Conservation (phyloP, 2,113 vertebrate species). For the Corythaixoides concolor region DNA sequence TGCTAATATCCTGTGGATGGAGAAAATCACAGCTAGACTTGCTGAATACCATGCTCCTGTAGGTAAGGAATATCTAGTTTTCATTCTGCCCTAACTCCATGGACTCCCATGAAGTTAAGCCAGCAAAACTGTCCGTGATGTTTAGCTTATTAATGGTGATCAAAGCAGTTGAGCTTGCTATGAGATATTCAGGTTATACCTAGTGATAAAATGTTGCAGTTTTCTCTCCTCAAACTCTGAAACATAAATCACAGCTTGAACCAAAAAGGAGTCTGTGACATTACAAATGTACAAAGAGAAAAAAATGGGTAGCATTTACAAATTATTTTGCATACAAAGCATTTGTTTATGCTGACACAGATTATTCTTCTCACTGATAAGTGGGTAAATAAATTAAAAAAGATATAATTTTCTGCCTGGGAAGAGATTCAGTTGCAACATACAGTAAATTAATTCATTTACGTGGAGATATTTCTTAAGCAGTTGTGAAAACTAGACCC, state of each 20-base stretch:
- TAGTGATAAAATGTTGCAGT: not conserved
- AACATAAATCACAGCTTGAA: not conserved
- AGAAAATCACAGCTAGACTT: not conserved
- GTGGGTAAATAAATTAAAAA: not conserved
- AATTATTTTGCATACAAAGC: not conserved
- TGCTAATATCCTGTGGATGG: not conserved
- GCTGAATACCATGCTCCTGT: not conserved
- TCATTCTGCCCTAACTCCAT: not conserved
- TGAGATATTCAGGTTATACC: not conserved
- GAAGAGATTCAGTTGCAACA: not conserved
- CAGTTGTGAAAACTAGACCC: not conserved
- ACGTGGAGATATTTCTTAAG: not conserved
- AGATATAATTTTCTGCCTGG: not conserved
- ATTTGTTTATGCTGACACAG: slow-evolving; percentile 2
- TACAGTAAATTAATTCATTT: not conserved
- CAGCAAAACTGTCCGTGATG: not conserved
- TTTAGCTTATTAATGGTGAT: not conserved
- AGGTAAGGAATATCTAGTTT: not conserved
- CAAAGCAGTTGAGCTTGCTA: not conserved
- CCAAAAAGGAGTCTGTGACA: not conserved
- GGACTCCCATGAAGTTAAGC: not conserved
- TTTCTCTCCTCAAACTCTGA: not conserved
- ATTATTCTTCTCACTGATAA: slow-evolving; percentile 1
- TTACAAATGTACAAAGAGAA: not conserved
- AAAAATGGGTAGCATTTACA: not conserved